Conservation (phyloP, 2,113 vertebrate genomes). For the Hydrochoerus hydrochaeris region DNA sequence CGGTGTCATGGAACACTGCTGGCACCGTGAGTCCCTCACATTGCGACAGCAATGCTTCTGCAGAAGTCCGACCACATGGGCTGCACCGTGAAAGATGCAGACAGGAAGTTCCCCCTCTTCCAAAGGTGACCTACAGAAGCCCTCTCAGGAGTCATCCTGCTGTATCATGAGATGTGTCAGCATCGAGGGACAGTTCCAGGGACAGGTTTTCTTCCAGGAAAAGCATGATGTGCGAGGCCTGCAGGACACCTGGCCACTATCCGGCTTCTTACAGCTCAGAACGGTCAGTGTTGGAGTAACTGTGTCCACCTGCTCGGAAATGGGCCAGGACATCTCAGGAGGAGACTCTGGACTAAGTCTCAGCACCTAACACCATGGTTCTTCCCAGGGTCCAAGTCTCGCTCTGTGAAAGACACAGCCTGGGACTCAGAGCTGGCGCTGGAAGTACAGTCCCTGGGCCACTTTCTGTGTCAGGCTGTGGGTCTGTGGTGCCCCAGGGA, state of each 20-base stretch:
- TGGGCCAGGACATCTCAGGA: conserved; percentile 79
- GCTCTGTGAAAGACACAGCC: background rate
- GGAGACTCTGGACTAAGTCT: conserved; percentile 79
- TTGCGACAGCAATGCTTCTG: background rate
- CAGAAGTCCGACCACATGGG: background rate
- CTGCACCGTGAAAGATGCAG: background rate
- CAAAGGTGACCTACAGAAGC: background rate
- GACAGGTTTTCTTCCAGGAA: conserved; percentile 88
- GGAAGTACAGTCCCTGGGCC: conserved; percentile 74
- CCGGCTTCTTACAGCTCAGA: conserved; percentile 82
- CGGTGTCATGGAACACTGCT: background rate
- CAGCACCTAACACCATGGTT: background rate
- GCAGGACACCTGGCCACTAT: conserved; percentile 80
- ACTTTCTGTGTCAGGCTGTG: conserved; percentile 62
- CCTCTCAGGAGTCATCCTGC: background rate
- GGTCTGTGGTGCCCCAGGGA: conserved; percentile 44
- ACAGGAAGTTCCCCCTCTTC: background rate
- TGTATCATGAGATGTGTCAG: fast-evolving
- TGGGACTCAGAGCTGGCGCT: conserved; percentile 33
- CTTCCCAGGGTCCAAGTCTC: background rate
- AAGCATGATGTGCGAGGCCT: conserved; percentile 81
- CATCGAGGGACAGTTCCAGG: conserved; percentile 79
- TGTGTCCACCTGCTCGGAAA: conserved; percentile 79
- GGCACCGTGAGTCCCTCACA: background rate
- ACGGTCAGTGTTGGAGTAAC: conserved; percentile 46